Conservation (phyloP, 2,797 vertebrate species). For the Notolabrus celidotus region DNA sequence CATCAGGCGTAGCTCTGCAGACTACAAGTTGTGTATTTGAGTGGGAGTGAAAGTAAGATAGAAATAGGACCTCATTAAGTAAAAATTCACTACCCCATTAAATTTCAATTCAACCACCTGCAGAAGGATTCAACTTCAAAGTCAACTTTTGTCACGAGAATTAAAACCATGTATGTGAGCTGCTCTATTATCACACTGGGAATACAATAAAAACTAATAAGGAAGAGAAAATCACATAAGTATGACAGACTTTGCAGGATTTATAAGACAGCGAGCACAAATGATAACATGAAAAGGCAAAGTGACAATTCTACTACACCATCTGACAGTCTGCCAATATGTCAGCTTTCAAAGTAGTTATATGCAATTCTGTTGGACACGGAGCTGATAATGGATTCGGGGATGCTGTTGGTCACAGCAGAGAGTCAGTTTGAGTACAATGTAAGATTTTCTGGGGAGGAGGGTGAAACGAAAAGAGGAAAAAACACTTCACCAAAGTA, state of each 20-base stretch:
- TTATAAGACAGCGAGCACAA: neutral
- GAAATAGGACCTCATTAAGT: neutral
- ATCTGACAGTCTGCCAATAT: neutral
- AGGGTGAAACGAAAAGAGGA: neutral
- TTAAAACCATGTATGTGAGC: neutral
- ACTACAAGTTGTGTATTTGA: neutral
- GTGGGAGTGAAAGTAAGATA: neutral
- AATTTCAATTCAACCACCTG: conserved; percentile 7
- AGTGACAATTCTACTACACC: neutral
- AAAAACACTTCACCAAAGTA: too few relatives aligned
- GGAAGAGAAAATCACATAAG: neutral
- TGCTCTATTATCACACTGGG: neutral
- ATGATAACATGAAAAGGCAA: neutral
- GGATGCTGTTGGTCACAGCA: neutral
- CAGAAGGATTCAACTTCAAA: neutral
- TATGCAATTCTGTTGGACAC: neutral
- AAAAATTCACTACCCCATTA: neutral
- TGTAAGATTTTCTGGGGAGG: neutral
- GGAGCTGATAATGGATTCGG: neutral
- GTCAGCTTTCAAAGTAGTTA: neutral
- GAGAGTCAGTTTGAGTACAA: neutral
- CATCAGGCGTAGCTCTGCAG: neutral
- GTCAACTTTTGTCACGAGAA: neutral
- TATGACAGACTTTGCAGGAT: conserved; percentile 1
- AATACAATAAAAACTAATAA: too few relatives aligned